These are phyloP conservation scores for Tychaedon coryphoeus DNA, from an alignment of 2,113 vertebrate genomes.

Conservation along the genomic window DNA sequence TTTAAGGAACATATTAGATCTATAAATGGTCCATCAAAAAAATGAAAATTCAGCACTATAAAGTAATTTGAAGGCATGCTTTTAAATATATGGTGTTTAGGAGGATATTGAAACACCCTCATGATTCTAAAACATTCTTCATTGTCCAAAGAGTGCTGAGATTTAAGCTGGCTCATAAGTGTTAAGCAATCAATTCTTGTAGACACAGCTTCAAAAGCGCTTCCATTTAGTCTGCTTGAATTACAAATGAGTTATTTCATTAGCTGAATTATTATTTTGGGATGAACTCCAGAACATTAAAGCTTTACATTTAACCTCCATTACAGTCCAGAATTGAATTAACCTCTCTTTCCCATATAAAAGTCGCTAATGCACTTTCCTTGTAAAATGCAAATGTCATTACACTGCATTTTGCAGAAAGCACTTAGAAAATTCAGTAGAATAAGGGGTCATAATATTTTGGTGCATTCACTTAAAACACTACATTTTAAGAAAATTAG, in stretches of 20 bases:
- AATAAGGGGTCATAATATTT: constrained; percentile 2
- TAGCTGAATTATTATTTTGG: constrained; percentile 64
- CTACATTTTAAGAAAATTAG: background rate
- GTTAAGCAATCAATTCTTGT: constrained; percentile 34
- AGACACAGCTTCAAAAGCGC: background rate
- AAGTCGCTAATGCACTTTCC: constrained; percentile 48
- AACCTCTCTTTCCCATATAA: constrained; percentile 36
- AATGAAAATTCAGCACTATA: constrained; percentile 18
- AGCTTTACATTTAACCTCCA: constrained; percentile 58
- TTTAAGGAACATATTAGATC: background rate
- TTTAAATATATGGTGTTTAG: constrained; percentile 41
- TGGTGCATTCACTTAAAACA: constrained; percentile 5
- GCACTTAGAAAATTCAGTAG: constrained; percentile 10
- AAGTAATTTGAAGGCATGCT: background rate
- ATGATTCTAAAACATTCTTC: background rate
- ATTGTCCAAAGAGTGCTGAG: background rate
- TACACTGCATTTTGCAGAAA: background rate
- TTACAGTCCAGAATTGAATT: constrained; percentile 58
- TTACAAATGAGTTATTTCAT: constrained; percentile 62
- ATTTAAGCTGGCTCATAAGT: constrained; percentile 4
- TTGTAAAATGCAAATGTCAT: constrained; percentile 54
- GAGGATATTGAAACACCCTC: background rate
- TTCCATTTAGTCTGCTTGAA: constrained; percentile 57
- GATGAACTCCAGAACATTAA: constrained; percentile 56
- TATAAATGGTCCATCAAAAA: constrained; percentile 1